Base-by-base conservation (phyloP, 2,113 vertebrate species). In the Calyptomena viridis region DNA sequence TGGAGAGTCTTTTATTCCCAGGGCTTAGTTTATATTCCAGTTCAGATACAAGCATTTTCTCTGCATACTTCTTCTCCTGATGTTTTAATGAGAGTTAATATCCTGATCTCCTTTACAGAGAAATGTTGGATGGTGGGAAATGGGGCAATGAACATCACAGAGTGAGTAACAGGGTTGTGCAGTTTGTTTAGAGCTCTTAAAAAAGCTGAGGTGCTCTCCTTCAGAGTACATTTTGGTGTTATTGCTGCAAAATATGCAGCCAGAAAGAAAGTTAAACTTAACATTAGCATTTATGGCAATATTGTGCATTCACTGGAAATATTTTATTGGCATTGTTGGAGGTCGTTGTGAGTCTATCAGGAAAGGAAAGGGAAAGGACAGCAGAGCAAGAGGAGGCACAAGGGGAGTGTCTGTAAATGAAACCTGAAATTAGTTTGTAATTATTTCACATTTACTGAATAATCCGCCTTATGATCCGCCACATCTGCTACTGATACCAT, bases 11-110 rank as follows among this genome's bases (percentile, higher is more conserved):
- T 60, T 89, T 94, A 67, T 92, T 96, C 40, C 37, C 66, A 58
- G 64, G 66, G 73, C 52, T 92, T 89, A 84, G 11, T 87, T 94
- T 81, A 27, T 96, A 94, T 63, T 92, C 35, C 44, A 56, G 33
- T 83, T 92, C 20, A 49, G 60, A 78, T 33, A 49, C 40, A 60
- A 81, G 12, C 9, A 80, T 92, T 94, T 88, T 83, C 18, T 71
- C 68, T 88, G 76, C 15, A 6, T 78, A 30, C 49, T 90, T 96
- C 78, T 75, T 24, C 4, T 11, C 44, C 30, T 90, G 47, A 86
- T 85, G 25, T 89, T 96, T 93, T 76, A 84, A 42, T 79, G 74
- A 80, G 42, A 86, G 28, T 86, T 92, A 83, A 78, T 74, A 66
- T 50, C 40, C 60, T 94, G 47, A 71, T 90, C 31, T 67, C 11